Evolutionary conservation across 2,113 vertebrate species (phyloP), one percentile per base, ranked within the genome.

Genomic region (Hemicordylus capensis): DNA sequence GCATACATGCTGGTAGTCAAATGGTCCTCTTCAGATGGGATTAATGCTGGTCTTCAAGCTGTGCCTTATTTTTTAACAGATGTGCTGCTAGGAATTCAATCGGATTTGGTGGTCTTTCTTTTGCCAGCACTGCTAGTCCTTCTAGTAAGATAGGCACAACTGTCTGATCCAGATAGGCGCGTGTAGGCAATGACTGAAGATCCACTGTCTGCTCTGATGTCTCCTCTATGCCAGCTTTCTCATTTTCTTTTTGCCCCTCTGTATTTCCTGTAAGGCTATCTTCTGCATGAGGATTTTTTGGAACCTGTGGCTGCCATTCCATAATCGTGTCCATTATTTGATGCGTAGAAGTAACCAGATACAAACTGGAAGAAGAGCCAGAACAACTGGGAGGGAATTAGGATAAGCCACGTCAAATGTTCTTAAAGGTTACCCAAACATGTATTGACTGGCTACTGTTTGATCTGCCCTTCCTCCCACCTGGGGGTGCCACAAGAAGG

Each of bases 91-190:
- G 95, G 92, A 98, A 99, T 96, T 99, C 98, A 92, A 99, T 99
- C 46, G 99, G 99, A 95, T 99, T 99, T 64, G 98, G 97, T 3
- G 99, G 99, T 95, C 99, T 98, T 89, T 99, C 99, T 90, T 99
- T 99, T 90, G 98, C 98, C 81, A 99, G 98, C 85, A 99, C 97
- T 26, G 98, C 98, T 86, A 99, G 97, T n/a, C 98, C 98, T 93
- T 99, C 98, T 92, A 99, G 95, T 92, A 99, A 97, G 89, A 99
- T 99, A 58, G 99, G 99, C 80, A 99, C 98, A 89, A 99, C 98
- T 0, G 99, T 99, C 96, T 99, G 99, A 93, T 99, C 99, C 97
- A 99, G 92, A 93, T 99, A 99, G 64, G 98, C 99, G 92, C 98
- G 96, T 58, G 98, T 99, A 39, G 98, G 98, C 93, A 99, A 95